Evolutionary conservation across 2,113 vertebrate species (phyloP), one percentile per base, ranked within the genome.

Genomic region (Carassius carassius): DNA sequence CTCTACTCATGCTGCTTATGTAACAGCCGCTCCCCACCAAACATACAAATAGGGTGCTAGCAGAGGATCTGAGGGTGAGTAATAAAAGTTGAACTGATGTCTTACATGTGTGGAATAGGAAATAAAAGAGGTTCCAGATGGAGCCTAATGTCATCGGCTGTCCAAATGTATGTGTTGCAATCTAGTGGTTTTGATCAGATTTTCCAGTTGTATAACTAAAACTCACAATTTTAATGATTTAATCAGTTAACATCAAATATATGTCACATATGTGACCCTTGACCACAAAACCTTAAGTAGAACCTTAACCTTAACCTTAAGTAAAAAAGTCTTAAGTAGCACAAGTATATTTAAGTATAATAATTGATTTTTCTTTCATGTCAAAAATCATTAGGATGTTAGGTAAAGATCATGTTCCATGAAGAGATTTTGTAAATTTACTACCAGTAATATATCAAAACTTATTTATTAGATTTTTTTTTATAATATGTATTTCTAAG

Each of bases 71-170:
- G 51, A 51, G 70, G 65, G 16, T n/a, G 35, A 79, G 77, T 32
- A 25, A 62, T 74, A 78, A 49, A 49, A 23, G 23, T 14, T 65
- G 44, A 62, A 80, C 29, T 47, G 51, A 86, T 76, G 58, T 65
- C 84, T 86, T 75, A 16, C 78, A 67, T 76, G 35, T 82, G 78
- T 76, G 69, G 51, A 72, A 75, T 14, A 81, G 58, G 21, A 81
- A 63, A 72, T 44, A 74, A 86, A 76, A 81, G 25, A n/a, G 21
- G 21, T 75, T 81, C 78, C 84, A 81, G 84, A 86, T 86, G 84
- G 72, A 51, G 54, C 2, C 5, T 1, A 63, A 49, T 14, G 25
- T 85, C 83, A 78, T 74, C 41, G 37, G 56, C 56, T 74, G 75
- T 63, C 58, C 70, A 81, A 17, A 81, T 81, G 37, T 44, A 51